A percentile compares a stretch with the other conserved stretches of the same genome.
phyloP scores from a whole-genome alignment of 2,113 vertebrate genomes.

The Prionailurus viverrinus region DNA sequence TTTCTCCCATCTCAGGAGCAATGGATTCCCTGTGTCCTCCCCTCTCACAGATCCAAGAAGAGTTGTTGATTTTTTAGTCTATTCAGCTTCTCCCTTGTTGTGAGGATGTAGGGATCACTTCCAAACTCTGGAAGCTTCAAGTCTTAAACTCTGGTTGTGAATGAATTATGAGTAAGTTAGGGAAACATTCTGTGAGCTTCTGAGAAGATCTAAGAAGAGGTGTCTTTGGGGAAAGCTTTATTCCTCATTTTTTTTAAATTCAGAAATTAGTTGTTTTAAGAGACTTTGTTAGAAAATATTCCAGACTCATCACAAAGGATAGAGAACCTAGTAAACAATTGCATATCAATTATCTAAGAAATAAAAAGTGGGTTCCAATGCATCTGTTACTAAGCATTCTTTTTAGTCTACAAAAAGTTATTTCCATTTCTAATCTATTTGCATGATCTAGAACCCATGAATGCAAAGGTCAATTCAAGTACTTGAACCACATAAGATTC shows the following conservation, averaged over 20 bases:
- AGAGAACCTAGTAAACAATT: not conserved
- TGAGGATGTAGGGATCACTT: not conserved
- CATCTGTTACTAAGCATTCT: no score
- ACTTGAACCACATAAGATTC: not conserved
- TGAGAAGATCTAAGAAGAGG: not conserved
- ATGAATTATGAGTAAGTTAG: not conserved
- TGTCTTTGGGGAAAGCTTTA: not conserved
- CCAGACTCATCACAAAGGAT: not conserved
- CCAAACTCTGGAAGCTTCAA: not conserved
- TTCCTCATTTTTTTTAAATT: not conserved
- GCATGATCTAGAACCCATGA: not conserved
- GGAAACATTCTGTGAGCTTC: not conserved
- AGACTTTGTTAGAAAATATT: not conserved
- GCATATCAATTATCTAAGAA: not conserved
- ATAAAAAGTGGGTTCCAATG: not conserved
- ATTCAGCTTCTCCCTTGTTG: not conserved
- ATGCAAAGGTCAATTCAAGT: not conserved
- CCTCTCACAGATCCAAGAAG: not conserved
- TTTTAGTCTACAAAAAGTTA: not conserved
- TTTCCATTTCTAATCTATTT: not conserved
- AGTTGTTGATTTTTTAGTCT: not conserved
- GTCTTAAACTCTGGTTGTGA: not conserved
- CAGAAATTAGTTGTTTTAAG: not conserved
- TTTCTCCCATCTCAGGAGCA: not conserved
- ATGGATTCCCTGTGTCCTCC: not conserved